These are phyloP conservation scores for Panurus biarmicus DNA, from an alignment of 2,113 vertebrate genomes.

Conservation along the genomic window DNA sequence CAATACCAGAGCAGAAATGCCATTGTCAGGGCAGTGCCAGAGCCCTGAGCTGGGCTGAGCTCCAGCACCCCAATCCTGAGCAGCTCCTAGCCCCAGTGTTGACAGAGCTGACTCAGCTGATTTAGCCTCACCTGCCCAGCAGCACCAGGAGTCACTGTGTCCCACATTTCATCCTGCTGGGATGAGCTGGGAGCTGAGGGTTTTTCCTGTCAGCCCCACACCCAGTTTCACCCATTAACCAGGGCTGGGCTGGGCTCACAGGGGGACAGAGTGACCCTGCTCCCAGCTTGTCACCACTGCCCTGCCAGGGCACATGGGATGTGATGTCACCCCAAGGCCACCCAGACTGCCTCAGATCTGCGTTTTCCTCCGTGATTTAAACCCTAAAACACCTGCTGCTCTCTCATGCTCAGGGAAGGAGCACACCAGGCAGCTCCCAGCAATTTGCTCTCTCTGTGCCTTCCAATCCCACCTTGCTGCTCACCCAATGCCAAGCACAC, in stretches of 20 bases:
- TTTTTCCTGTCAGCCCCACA: background rate
- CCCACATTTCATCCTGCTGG: background rate
- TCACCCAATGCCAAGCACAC: background rate
- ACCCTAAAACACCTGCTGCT: background rate
- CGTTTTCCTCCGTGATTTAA: background rate
- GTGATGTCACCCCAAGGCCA: background rate
- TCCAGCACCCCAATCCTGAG: background rate
- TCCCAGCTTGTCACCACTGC: background rate
- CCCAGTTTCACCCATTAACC: background rate
- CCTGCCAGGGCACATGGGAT: background rate
- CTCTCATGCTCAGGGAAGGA: background rate
- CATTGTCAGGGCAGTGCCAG: background rate
- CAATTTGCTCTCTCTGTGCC: rapidly evolving
- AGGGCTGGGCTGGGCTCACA: background rate
- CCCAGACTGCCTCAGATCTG: background rate
- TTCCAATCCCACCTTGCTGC: background rate
- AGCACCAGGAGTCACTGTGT: background rate
- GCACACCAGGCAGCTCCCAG: background rate
- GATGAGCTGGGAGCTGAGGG: background rate
- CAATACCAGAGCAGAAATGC: background rate
- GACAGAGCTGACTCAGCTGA: slow-evolving; percentile 7
- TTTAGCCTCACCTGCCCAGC: background rate
- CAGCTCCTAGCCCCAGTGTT: background rate
- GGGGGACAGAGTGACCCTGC: rapidly evolving
- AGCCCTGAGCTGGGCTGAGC: background rate